Evolutionary conservation across 2,888 invertebrate species (phyloP).

Genomic region (Sylvicola cinctus): DNA sequence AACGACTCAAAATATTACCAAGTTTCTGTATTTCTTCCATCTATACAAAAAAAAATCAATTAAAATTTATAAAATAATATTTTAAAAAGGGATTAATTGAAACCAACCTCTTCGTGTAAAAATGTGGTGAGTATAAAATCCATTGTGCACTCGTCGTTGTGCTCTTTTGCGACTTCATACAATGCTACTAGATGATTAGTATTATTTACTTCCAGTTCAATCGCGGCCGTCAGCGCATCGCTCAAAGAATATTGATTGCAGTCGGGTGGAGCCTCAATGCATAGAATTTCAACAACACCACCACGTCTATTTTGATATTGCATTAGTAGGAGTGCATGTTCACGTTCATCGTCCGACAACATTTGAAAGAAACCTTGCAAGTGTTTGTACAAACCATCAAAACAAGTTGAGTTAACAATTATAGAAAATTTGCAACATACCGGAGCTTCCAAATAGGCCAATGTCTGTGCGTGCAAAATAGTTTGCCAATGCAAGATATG

Average conservation of each 20-base stretch:
- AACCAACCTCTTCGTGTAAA: slow-evolving; percentile 27
- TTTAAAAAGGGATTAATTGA: background rate
- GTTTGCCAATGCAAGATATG: slow-evolving; percentile 37
- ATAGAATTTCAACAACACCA: slow-evolving; percentile 16
- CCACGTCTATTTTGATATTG: slow-evolving; percentile 29
- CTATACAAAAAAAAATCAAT: background rate
- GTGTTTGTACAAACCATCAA: slow-evolving; percentile 12
- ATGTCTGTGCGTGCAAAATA: slow-evolving; percentile 28
- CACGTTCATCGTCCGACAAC: slow-evolving; percentile 29
- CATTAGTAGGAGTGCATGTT: slow-evolving; percentile 25
- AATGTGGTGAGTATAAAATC: slow-evolving; percentile 32
- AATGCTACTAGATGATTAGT: slow-evolving; percentile 22
- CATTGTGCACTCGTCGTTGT: slow-evolving; percentile 28
- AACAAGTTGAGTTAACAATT: too few relatives aligned
- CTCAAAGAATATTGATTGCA: slow-evolving; percentile 21
- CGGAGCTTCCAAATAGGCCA: slow-evolving; percentile 24
- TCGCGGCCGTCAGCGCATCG: slow-evolving; percentile 21
- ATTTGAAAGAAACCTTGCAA: slow-evolving; percentile 22
- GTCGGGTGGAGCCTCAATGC: slow-evolving; percentile 1
- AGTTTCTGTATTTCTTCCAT: slow-evolving; percentile 15
- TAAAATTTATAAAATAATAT: background rate
- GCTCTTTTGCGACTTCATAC: slow-evolving; percentile 23
- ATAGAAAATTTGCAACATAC: background rate
- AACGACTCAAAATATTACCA: slow-evolving; percentile 14
- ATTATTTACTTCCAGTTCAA: slow-evolving; percentile 18